Base-by-base conservation (phyloP, 2,888 invertebrate species). In the Synanthedon tipuliformis region DNA sequence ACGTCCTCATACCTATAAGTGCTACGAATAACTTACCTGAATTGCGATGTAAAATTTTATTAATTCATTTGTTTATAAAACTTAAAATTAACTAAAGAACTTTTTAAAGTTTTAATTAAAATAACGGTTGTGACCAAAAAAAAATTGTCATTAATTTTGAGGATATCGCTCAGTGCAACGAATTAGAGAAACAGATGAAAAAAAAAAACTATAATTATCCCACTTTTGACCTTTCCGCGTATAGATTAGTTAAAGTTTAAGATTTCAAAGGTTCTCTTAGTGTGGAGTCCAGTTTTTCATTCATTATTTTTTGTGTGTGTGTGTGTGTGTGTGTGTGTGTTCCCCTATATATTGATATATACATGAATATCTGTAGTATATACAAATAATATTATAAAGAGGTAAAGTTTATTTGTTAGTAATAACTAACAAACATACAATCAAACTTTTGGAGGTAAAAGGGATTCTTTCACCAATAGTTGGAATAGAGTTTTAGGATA, bases 191-290 rank as follows among this genome's bases (percentile, higher is more conserved):
- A 34, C 45, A 12, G n/a, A 15, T 13, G 11, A 68, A 75, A 74
- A 73, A 71, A n/a, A 74, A 73, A 71, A 71, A 69, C 56, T 63
- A 62, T 77, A 80, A 81, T 81, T 74, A 77, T 71, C 67, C 61
- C 57, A 63, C 67, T 64, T 70, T 64, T 69, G 68, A 63, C 65
- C 74, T 78, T 78, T 81, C 78, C 64, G 71, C 78, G 75, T 70
- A 65, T 57, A 18, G 18, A 49, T 49, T 49, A 49, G 49, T 49
- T 49, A 8, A 45, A 13, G 45, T 45, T 34, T 45, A 15, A 45
- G 45, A 45, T 45, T 45, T 45, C 15, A 45, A n/a, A 45, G 5
- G 45, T 45, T n/a, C n/a, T 2, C 45, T 45, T 45, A 45, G 45
- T 45, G 45, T 45, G 45, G 45, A 45, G 45, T 12, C 45, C 8